Evolutionary conservation across 2,797 vertebrate species (phyloP).

Genomic region (Platalea minor): DNA sequence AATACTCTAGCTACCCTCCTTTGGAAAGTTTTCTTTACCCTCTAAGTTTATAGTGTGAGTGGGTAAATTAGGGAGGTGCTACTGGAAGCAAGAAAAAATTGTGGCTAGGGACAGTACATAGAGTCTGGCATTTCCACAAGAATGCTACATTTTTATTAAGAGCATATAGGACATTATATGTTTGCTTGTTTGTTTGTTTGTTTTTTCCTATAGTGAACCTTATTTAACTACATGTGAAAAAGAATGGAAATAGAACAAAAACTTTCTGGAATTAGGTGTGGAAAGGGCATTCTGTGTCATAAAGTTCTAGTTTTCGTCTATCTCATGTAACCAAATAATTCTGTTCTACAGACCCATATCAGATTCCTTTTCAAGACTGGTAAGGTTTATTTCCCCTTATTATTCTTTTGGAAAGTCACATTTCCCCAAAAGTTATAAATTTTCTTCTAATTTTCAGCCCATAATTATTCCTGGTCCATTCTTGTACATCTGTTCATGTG

Average conservation of each 20-base stretch:
- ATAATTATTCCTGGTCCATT: neutral
- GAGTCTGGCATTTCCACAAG: neutral
- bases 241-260: neutral
- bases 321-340: neutral
- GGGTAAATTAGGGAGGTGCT: neutral
- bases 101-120: neutral
- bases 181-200: neutral
- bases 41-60: neutral
- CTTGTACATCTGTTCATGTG: neutral
- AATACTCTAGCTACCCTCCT: rapidly evolving
- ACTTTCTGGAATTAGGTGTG: neutral
- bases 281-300: neutral
- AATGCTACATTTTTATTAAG: neutral
- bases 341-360: neutral
- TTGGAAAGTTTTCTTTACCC: neutral
- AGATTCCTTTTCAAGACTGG: neutral
- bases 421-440: neutral
- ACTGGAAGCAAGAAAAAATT: neutral
- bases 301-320: neutral
- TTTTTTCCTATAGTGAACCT: neutral
- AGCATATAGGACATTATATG: neutral
- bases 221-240: neutral
- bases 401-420: neutral
- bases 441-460: neutral
- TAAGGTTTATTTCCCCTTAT: neutral